These are phyloP conservation scores for Dynastes grantii DNA, from an alignment of 2,888 invertebrate species.

Conservation along the genomic window DNA sequence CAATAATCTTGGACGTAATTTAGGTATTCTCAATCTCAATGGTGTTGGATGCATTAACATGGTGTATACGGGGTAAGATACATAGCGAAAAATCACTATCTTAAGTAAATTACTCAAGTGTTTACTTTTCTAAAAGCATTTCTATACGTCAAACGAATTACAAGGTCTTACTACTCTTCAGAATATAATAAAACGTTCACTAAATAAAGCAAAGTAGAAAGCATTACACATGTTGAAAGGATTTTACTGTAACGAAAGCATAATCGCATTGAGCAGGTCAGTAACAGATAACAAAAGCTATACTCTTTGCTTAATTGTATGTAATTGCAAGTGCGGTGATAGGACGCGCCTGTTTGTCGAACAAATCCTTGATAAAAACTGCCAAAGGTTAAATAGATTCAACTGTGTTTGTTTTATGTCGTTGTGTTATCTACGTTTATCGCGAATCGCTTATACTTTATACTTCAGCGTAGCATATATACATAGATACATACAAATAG, in stretches of 20 bases:
- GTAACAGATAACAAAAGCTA: slow-evolving; percentile 42
- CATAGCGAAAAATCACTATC: no score
- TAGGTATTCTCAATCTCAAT: no score
- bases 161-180: no score
- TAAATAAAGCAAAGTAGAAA: not conserved
- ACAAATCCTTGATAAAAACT: slow-evolving; percentile 44
- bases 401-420: slow-evolving; percentile 44
- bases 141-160: not conserved
- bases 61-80: no score
- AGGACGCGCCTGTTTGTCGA: slow-evolving; percentile 39
- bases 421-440: slow-evolving; percentile 25
- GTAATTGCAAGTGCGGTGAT: slow-evolving; percentile 35
- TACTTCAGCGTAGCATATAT: not conserved
- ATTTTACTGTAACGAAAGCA: slow-evolving; percentile 17
- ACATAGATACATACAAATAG: no score
- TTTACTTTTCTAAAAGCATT: no score
- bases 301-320: slow-evolving; percentile 44
- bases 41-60: no score
- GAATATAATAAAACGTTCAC: no score
- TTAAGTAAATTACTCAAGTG: no score
- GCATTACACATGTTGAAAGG: slow-evolving; percentile 13
- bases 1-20: no score
- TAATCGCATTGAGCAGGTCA: slow-evolving; percentile 38
- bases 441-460: slow-evolving; percentile 17
- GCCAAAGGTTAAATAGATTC: slow-evolving; percentile 43